Conservation (phyloP, 1,140 invertebrate species). For the Epicauta chinensis region DNA sequence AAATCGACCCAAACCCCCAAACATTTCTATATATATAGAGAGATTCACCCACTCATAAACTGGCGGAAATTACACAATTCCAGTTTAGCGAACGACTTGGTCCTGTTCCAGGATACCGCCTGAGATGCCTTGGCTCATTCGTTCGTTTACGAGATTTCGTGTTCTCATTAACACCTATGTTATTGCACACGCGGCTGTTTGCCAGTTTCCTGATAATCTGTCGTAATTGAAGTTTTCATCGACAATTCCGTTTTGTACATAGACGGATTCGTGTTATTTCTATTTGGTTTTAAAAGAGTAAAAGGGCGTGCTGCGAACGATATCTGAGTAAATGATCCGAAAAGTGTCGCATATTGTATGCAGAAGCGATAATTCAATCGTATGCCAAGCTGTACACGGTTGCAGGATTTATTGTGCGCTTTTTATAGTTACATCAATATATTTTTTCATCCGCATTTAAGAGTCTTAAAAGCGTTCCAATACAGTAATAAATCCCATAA, state of each 20-base stretch:
- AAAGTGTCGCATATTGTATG: too few species aligned
- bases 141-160: conserved; percentile 22
- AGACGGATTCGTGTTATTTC: too few species aligned
- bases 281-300: too few species aligned
- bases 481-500: too few species aligned
- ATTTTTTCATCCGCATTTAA: too few species aligned
- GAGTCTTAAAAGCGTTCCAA: too few species aligned
- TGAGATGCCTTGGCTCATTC: conserved; percentile 25
- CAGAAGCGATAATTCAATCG: too few species aligned
- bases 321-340: too few species aligned
- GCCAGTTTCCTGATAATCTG: conserved; percentile 18
- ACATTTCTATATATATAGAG: conserved; percentile 8
- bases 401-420: too few species aligned
- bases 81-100: conserved; percentile 20
- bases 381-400: too few species aligned
- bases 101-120: conserved; percentile 25
- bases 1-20: neutral
- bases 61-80: conserved; percentile 29
- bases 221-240: conserved; percentile 1
- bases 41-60: conserved; percentile 24
- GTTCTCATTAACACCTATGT: conserved; percentile 22
- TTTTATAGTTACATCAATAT: too few species aligned
- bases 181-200: conserved; percentile 7
- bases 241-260: neutral
- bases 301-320: too few species aligned